Evolutionary conservation across 2,888 invertebrate species (phyloP), one percentile per base, ranked within the genome.

Genomic region (Nasonovia ribisnigri): DNA sequence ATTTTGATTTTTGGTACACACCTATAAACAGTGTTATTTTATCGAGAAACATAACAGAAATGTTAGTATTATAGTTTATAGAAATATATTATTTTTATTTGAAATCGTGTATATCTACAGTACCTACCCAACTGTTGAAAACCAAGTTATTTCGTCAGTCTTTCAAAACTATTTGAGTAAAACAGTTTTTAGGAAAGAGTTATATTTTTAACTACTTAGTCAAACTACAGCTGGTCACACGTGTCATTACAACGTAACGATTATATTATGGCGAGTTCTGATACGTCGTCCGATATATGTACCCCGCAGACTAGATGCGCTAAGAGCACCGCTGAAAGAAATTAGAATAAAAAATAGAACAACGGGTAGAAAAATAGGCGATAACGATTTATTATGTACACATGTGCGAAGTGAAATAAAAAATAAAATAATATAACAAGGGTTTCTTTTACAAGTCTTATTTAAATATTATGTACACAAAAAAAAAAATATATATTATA

Each of bases 331-430:
- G 29, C 11, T 11, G 60, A 29, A 3, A 29, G 60, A 77, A 77
- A 42, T 36, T 36, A 29, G n/a, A 29, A 91, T 10, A 57, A 86
- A 24, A 36, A 57, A 67, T 67, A 67, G 48, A 87, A 92, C n/a
- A 92, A 67, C 86, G 1, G 51, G 51, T 67, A 67, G 67, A 92
- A 88, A 88, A 92, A 88, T 88, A 89, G 89, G 89, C 89, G 89
- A 93, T 93, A 93, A 93, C 93, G 90, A 90, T 90, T 93, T 93
- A 93, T 93, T 93, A 92, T 92, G 51, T 92, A 92, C 88, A 93
- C 93, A 87, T 60, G 90, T 90, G 93, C 57, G 90, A 90, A 90
- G 84, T 93, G 84, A 93, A 93, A 93, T 93, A 86, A 90, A 93
- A 93, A 93, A 90, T 86, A 90, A 93, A 90, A 93, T 93, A 60